Evolutionary conservation across 2,888 invertebrate species (phyloP).

Genomic region (Latrodectus hesperus): DNA sequence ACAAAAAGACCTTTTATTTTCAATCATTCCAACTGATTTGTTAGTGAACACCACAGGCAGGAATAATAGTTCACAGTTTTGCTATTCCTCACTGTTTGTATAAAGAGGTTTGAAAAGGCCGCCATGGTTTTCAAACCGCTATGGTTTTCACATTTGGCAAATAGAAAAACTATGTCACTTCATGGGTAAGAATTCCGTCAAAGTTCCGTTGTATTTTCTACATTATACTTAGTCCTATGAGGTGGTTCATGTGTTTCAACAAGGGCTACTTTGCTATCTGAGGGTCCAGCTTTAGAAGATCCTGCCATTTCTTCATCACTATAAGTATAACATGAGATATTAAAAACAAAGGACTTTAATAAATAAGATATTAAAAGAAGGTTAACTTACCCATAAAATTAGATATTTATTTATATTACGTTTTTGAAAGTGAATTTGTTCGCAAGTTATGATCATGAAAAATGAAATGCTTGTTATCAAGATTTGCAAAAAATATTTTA

Average conservation of each 20-base stretch:
- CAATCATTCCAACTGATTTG: no score
- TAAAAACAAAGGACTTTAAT: background rate
- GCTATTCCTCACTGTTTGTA: no score
- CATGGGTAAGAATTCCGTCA: conserved; percentile 29
- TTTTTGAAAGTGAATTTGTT: no score
- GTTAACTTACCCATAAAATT: no score
- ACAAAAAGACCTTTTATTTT: no score
- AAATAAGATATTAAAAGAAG: no score
- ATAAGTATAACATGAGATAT: background rate
- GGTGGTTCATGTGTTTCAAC: conserved; percentile 64
- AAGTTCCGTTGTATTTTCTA: conserved; percentile 62
- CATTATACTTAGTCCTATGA: conserved; percentile 51
- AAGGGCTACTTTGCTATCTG: conserved; percentile 52
- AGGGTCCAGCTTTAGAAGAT: conserved; percentile 22
- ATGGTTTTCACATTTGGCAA: background rate
- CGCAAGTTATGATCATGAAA: no score
- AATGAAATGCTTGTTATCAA: no score
- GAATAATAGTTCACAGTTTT: no score
- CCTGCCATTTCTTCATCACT: conserved; percentile 43
- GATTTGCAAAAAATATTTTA: no score
- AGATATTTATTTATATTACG: no score
- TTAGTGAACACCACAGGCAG: no score
- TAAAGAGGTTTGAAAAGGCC: background rate
- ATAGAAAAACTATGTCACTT: background rate
- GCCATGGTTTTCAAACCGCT: background rate